Base-by-base conservation (phyloP, 1,140 invertebrate species). In the Zaprionus capensis region DNA sequence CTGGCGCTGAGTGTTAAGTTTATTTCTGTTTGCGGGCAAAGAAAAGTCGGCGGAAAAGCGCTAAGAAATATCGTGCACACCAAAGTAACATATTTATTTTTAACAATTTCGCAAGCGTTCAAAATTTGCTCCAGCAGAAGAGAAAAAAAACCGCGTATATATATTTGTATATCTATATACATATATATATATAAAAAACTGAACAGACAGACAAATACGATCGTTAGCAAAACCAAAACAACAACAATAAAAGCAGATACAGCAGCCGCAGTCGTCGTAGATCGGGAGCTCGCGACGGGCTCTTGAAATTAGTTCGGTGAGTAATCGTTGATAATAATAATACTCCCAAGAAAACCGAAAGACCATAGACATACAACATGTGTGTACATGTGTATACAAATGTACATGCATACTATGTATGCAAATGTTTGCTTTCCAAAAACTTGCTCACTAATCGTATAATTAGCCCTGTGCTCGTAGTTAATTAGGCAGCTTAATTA, bases 101-200 rank as follows among this genome's bases (percentile, higher is more conserved):
- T 88, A 87, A 88, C 63, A 82, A 87, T 87, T 87, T 87, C 84
- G 83, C 84, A 87, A 87, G 77, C 83, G 81, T 88, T 87, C 67
- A 57, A 80, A 86, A 72, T 87, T 71, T 78, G 74, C 78, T 84
- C 82, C 82, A 84, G 82, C 82, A 69, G 72, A 78, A 81, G 5
- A 34, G 26, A 51, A 68, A 66, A 78, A 56, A 56, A 79, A 71
- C 12, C 20, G 4, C 36, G 44, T 17, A 12, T 51, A 61, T 70
- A 36, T 61, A 46, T 64, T 38, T 36, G 22, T 28, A 49, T 31
- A 62, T 14, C 1, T 46, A 46, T 46, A 46, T n/a, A 46, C 34
- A 26, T 56, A 57, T 46, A 44, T 67, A 57, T 44, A 57, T 20
- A 57, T 28, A 66, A 56, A 41, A 26, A 73, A 61, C 64, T 44